Evolutionary conservation across 2,113 vertebrate genomes (phyloP), one percentile per base, ranked within the genome.

Genomic region (Rhadina sibilatrix): DNA sequence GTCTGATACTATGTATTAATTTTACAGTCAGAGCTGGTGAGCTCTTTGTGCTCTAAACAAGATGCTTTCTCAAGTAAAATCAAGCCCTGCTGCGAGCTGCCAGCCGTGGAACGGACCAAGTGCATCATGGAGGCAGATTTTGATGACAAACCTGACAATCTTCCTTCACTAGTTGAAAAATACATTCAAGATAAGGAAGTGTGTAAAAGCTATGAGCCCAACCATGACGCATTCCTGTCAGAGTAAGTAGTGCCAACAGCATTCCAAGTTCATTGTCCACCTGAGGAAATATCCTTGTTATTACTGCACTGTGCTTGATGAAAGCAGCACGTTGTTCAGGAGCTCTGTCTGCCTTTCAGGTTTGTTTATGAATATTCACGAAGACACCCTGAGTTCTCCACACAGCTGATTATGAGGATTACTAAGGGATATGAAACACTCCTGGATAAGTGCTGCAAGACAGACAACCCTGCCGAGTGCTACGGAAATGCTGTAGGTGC

Each of bases 401-500:
- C 76, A 0, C 4, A 69, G 33, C 21, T 98, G 90, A 16, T 97
- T 4, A 8, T 98, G 83, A 96, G 96, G 80, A 0, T 97, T 14
- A 12, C 83, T 8, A 97, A 93, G 81, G 65, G 12, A 12, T 98
- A 97, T 4, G 93, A 98, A 97, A 9, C 15, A 44, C 87, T 92
- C 9, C 78, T 98, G 90, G 89, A 97, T 3, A 97, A 95, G 33
- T 98, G 98, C 96, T 98, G 98, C 80, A 95, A 97, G 27, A 56
- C 87, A 5, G 97, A 66, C 12, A 95, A 97, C 20, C 83, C 98
- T 38, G 59, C n/a, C 0, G 68, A 90, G 0, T 98, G 98, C 93
- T 95, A 95, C 0, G 61, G 28, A 59, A 63, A 88, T 0, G 97
- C 96, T 93, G 98, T 98, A 96, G 35, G 98, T 95, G 89, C 52